phyloP scores from a whole-genome alignment of 1,140 invertebrate genomes.

The Caenorhabditis brenneri region DNA sequence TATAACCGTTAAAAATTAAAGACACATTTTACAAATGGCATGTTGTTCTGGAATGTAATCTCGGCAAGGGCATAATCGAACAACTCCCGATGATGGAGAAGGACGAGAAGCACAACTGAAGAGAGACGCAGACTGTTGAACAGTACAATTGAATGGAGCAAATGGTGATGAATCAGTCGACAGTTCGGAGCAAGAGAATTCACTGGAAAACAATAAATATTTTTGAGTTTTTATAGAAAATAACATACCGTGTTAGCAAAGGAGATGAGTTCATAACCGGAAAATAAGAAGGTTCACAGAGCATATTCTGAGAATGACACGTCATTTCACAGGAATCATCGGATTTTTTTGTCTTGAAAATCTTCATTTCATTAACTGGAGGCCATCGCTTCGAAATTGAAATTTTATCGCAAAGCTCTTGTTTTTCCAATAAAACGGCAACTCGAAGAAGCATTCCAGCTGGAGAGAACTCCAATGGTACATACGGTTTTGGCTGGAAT shows the following conservation, averaged over 20 bases:
- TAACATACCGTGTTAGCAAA: background rate
- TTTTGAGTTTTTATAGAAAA: conserved; percentile 32
- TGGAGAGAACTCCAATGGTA: conserved; percentile 73
- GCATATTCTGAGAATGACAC: conserved; percentile 69
- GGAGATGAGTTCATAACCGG: conserved; percentile 67
- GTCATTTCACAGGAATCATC: conserved; percentile 71
- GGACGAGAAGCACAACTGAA: conserved; percentile 72
- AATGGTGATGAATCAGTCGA: conserved; percentile 55
- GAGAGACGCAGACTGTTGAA: conserved; percentile 70
- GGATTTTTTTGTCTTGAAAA: conserved; percentile 31
- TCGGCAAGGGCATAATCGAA: conserved; percentile 72
- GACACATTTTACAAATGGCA: conserved; percentile 71
- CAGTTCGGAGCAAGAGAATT: conserved; percentile 69
- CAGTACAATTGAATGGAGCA: conserved; percentile 67
- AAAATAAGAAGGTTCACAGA: conserved; percentile 72
- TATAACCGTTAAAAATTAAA: background rate
- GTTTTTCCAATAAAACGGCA: conserved; percentile 71
- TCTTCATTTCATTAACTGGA: background rate
- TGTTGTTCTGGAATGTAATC: conserved; percentile 72
- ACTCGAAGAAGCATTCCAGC: conserved; percentile 73
- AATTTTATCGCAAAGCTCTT: conserved; percentile 71
- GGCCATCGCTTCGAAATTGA: background rate
- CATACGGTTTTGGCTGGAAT: conserved; percentile 59
- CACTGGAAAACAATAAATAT: conserved; percentile 56
- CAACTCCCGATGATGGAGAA: conserved; percentile 55